phyloP scores from a whole-genome alignment of 1,140 invertebrate genomes.

The Drosophila azteca region DNA sequence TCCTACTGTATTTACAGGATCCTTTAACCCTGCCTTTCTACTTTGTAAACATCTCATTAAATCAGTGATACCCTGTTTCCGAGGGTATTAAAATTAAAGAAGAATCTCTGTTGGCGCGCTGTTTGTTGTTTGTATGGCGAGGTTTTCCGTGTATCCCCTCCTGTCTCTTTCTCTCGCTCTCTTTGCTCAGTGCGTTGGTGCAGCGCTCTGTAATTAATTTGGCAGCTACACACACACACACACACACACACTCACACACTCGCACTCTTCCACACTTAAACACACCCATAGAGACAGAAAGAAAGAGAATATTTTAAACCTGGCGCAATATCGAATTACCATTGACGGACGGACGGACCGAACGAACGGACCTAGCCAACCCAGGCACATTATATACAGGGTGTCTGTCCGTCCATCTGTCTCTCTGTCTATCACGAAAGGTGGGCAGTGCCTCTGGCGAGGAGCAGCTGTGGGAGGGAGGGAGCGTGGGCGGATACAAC shows the following conservation, averaged over 20 bases:
- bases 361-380: conserved; percentile 35
- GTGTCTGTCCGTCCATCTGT: conserved; percentile 9
- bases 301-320: conserved; percentile 73
- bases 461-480: too few relatives aligned
- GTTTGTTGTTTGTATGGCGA: conserved; percentile 48
- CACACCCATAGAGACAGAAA: conserved; percentile 23
- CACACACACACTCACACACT: conserved; percentile 26
- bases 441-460: conserved; percentile 6
- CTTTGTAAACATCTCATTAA: too few relatives aligned
- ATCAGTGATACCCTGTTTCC: too few relatives aligned
- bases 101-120: conserved; percentile 52
- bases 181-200: conserved; percentile 59
- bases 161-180: conserved; percentile 9
- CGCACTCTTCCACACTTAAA: background rate
- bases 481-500: conserved; percentile 17
- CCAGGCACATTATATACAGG: conserved; percentile 24
- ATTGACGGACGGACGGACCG: conserved; percentile 38
- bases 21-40: too few relatives aligned
- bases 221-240: conserved; percentile 58
- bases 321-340: conserved; percentile 74
- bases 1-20: too few relatives aligned
- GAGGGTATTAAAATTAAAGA: background rate
- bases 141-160: background rate
- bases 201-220: conserved; percentile 80
- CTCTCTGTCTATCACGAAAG: background rate